Evolutionary conservation across 2,797 vertebrate species (phyloP), one percentile per base, ranked within the genome.

Genomic region (Oryzias sinensis): DNA sequence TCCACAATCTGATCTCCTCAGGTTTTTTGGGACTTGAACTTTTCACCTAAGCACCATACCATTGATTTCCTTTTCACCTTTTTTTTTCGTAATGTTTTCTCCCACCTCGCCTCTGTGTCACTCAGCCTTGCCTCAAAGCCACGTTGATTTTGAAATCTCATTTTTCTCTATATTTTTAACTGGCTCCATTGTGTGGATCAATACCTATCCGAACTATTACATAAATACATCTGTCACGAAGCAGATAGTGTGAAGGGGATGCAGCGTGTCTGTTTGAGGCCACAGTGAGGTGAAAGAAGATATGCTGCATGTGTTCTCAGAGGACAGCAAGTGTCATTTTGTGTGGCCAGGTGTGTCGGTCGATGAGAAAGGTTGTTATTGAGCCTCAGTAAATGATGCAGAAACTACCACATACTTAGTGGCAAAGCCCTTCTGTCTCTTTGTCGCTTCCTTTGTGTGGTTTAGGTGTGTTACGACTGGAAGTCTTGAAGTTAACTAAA

Each of bases 141-240:
- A 87, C 76, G 84, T 84, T 90, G 81, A 74, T 82, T 89, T 87
- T 81, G 77, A 88, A 87, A 85, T 73, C 83, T 89, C 76, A 86
- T 91, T 91, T 91, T 90, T 90, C 89, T 89, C 70, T 29, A 54
- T 81, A 37, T 87, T 88, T 86, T 84, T 87, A 90, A 89, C 78
- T 68, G 80, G 80, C 84, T 81, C 74, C 53, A 80, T 85, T 17
- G 69, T 58, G 76, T 59, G 76, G 87, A 91, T 92, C 91, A 80
- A 92, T 92, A 92, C 27, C 87, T 81, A 86, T 93, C 90, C 90
- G 86, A 91, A 88, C 62, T 81, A 84, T 91, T 90, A 87, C 82
- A 87, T 88, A 81, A 88, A 90, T 88, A 86, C 90, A 90, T 92
- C 87, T 90, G 90, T 92, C 90, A 91, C 68, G 8, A 11, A 66